phyloP scores from a whole-genome alignment of 2,113 vertebrate species.

The Rhinopomastus cyanomelas region DNA sequence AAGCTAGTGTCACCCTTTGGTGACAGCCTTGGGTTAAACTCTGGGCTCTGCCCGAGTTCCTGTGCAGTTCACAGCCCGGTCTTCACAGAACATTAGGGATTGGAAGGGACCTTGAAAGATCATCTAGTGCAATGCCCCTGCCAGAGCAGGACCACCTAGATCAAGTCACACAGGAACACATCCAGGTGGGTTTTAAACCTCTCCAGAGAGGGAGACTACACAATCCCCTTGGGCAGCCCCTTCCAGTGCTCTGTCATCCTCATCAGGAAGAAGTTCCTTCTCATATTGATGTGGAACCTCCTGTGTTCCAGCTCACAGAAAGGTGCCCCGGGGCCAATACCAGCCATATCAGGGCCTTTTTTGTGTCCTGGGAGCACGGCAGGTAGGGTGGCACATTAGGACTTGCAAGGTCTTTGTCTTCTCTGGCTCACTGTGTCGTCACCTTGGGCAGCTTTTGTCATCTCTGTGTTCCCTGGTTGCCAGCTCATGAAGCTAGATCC shows the following conservation, averaged over 20 bases:
- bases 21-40: conserved; percentile 10
- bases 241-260: too few relatives aligned
- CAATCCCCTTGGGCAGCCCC: too few relatives aligned
- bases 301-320: too few relatives aligned
- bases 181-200: too few relatives aligned
- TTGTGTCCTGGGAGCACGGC: not conserved
- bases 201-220: too few relatives aligned
- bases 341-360: not conserved
- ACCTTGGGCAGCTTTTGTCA: not conserved
- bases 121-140: too few relatives aligned
- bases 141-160: too few relatives aligned
- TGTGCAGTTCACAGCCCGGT: not conserved
- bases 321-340: not conserved
- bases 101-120: too few relatives aligned
- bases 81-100: not conserved
- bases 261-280: too few relatives aligned
- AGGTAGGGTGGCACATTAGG: not conserved
- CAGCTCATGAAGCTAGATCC: not conserved
- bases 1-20: not conserved
- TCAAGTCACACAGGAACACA: too few relatives aligned
- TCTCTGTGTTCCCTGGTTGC: not conserved
- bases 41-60: not conserved
- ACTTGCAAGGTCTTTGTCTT: not conserved
- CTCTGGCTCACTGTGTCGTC: not conserved
- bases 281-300: too few relatives aligned